Percentiles rank a stretch among this genome's conserved stretches.
These are phyloP conservation scores for Chionomys nivalis DNA, from an alignment of 2,113 vertebrate genomes.

Conservation along the genomic window DNA sequence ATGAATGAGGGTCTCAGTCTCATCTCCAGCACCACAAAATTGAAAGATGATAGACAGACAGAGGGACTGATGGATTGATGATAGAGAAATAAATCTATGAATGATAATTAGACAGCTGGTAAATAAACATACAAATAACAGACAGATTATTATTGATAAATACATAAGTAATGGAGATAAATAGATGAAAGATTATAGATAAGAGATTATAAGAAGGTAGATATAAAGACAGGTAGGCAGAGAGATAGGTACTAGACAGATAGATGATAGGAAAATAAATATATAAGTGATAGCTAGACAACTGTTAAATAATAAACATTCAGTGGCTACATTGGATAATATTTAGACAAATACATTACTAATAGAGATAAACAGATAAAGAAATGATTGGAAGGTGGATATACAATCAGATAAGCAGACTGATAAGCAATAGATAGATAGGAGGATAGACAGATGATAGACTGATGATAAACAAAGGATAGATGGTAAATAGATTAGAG, in stretches of 20 bases:
- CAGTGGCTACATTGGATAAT: neutral
- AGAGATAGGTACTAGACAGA: neutral
- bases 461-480: neutral
- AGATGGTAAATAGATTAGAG: neutral
- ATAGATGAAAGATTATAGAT: neutral
- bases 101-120: neutral
- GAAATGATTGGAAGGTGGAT: neutral
- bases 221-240: neutral
- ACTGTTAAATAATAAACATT: neutral
- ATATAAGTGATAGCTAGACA: neutral
- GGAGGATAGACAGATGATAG: neutral
- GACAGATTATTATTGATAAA: neutral
- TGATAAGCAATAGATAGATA: too few species aligned
- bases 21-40: neutral
- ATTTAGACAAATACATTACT: neutral
- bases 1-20: neutral
- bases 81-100: neutral
- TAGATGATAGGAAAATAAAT: neutral
- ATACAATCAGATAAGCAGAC: neutral
- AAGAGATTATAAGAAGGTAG: neutral
- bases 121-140: neutral
- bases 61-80: neutral
- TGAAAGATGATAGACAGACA: neutral
- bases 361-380: neutral
- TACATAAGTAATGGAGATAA: neutral